Evolutionary conservation across 1,140 invertebrate species (phyloP).

Genomic region (Dendrolimus kikuchii): DNA sequence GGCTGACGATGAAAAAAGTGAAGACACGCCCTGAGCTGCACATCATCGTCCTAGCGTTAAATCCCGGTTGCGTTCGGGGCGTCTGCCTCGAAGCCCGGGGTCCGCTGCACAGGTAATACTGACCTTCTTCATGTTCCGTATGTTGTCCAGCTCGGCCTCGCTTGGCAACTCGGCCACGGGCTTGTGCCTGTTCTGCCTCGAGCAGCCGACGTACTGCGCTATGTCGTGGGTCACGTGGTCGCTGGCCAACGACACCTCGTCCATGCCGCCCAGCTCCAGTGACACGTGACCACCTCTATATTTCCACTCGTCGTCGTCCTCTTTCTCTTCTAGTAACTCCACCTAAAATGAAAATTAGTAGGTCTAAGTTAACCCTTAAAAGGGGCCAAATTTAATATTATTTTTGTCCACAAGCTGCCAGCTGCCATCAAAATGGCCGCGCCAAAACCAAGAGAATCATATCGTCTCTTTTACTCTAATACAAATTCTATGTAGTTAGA

Average conservation of each 20-base stretch:
- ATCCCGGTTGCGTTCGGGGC: no score
- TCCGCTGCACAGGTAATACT: conserved; percentile 12
- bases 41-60: no score
- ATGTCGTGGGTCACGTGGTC: conserved; percentile 60
- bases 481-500: no score
- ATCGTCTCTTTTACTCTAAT: no score
- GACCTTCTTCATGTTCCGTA: conserved; percentile 89
- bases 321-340: conserved; percentile 17
- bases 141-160: conserved; percentile 80
- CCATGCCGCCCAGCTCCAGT: conserved; percentile 51
- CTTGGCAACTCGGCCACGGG: conserved; percentile 76
- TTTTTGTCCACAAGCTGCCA: no score
- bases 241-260: conserved; percentile 55
- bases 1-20: no score
- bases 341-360: conserved; percentile 13
- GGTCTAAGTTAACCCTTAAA: no score
- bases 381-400: no score
- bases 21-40: no score
- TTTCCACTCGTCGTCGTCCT: conserved; percentile 20
- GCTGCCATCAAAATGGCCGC: no score
- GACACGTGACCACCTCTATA: conserved; percentile 40
- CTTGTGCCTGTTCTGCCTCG: conserved; percentile 59
- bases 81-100: no score
- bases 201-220: conserved; percentile 57
- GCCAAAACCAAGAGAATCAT: no score